Percentiles rank a stretch among this genome's conserved stretches.
phyloP scores from a whole-genome alignment of 2,888 invertebrate genomes.

The Lamellibrachia columna region DNA sequence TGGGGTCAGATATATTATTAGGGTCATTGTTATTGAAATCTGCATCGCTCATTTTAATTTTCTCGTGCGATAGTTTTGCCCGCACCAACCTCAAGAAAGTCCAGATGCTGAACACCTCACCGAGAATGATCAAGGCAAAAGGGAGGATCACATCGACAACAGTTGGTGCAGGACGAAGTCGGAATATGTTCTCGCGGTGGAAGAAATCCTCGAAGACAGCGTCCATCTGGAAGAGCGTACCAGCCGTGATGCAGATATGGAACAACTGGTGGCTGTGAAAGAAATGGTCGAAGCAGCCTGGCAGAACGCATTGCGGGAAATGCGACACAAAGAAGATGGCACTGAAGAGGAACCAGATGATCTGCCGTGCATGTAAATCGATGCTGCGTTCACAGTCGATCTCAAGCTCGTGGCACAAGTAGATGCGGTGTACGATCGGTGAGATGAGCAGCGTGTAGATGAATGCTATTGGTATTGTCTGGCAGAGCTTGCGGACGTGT shows the following conservation, averaged over 20 bases:
- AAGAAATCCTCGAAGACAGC: conserved; percentile 59
- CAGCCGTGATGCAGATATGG: conserved; percentile 62
- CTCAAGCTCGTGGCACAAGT: conserved; percentile 43
- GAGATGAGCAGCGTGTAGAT: conserved; percentile 61
- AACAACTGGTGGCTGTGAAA: conserved; percentile 65
- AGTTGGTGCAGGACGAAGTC: conserved; percentile 50
- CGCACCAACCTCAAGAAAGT: background rate
- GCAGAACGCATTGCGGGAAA: conserved; percentile 60
- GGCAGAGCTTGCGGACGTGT: conserved; percentile 60
- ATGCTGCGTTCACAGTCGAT: conserved; percentile 54
- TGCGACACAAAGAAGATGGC: conserved; percentile 64
- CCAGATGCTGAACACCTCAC: conserved; percentile 49
- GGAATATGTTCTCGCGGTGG: conserved; percentile 42
- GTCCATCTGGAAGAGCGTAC: conserved; percentile 59
- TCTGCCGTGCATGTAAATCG: conserved; percentile 55
- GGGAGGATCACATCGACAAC: conserved; percentile 57
- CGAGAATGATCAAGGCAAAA: conserved; percentile 49
- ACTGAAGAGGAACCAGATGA: conserved; percentile 58
- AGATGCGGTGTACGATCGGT: conserved; percentile 57
- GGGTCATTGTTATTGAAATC: background rate
- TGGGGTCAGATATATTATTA: background rate
- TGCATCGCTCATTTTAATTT: background rate
- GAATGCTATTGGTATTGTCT: conserved; percentile 56
- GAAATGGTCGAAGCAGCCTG: conserved; percentile 61
- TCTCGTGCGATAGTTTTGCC: background rate